A percentile compares a stretch with the other conserved stretches of the same genome.
These are phyloP conservation scores for Palloptera scutellata DNA, from an alignment of 2,888 invertebrate species.

Conservation along the genomic window DNA sequence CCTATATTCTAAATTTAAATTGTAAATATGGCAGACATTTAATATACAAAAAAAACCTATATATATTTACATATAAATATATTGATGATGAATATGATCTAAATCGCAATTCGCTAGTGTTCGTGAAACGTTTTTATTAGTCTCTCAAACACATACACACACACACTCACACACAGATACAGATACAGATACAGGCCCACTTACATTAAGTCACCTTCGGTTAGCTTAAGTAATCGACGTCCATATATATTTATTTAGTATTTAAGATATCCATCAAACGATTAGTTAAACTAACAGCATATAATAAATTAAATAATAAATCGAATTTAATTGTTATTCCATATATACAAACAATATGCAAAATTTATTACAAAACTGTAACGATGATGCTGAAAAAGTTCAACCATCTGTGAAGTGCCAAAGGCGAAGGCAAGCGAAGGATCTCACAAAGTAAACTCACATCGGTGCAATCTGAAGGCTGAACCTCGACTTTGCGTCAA, in stretches of 20 bases:
- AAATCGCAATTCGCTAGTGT: neutral
- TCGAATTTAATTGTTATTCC: too few relatives aligned
- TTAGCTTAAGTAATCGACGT: constrained; percentile 4
- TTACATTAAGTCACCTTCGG: neutral
- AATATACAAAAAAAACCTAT: neutral
- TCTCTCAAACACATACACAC: neutral
- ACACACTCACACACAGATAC: neutral
- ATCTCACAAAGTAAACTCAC: too few relatives aligned
- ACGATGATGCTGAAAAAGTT: too few relatives aligned
- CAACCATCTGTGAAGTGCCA: too few relatives aligned
- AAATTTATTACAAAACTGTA: too few relatives aligned
- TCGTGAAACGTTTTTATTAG: neutral
- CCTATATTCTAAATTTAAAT: neutral
- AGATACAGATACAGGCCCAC: neutral
- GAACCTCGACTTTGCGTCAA: too few relatives aligned
- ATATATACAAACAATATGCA: too few relatives aligned
- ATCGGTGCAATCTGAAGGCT: too few relatives aligned
- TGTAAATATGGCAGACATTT: neutral
- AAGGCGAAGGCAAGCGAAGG: too few relatives aligned
- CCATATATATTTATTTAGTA: constrained; percentile 3
- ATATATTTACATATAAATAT: neutral
- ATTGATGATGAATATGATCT: neutral
- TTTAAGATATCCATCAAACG: neutral
- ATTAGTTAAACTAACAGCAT: neutral
- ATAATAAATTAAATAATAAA: neutral